Conservation (phyloP, 1,140 invertebrate species). For the Cryptotermes secundus region DNA sequence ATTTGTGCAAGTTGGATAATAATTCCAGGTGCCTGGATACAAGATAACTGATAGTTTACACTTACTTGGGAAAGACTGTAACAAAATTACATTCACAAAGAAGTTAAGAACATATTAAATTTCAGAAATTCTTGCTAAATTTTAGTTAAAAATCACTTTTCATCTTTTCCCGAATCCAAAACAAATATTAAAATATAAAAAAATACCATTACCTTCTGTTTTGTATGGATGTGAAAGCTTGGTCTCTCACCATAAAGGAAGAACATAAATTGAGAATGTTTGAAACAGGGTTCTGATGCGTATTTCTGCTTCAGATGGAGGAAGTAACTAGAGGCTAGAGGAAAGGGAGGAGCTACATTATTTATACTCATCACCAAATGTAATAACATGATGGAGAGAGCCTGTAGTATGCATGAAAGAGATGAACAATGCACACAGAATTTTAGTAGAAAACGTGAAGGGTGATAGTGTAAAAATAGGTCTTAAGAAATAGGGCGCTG, state of each 20-base stretch:
- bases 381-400: not conserved
- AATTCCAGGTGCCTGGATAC: too few relatives aligned
- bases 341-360: not conserved
- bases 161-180: too few relatives aligned
- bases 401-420: not conserved
- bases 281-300: not conserved
- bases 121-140: too few relatives aligned
- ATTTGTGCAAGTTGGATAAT: too few relatives aligned
- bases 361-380: not conserved
- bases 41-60: too few relatives aligned
- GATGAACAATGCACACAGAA: not conserved
- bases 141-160: too few relatives aligned
- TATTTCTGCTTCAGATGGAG: not conserved
- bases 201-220: too few relatives aligned
- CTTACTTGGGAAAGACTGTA: too few relatives aligned
- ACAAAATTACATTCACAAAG: too few relatives aligned
- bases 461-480: not conserved
- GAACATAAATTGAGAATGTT: not conserved
- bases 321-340: not conserved
- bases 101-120: too few relatives aligned
- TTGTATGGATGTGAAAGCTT: too few relatives aligned
- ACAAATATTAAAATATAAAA: too few relatives aligned
- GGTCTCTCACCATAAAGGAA: not conserved
- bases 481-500: not conserved
- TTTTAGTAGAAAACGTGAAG: not conserved